Evolutionary conservation across 92 coral and sea anemone genomes (phyloP).

Genomic region (Siderastrea radians): DNA sequence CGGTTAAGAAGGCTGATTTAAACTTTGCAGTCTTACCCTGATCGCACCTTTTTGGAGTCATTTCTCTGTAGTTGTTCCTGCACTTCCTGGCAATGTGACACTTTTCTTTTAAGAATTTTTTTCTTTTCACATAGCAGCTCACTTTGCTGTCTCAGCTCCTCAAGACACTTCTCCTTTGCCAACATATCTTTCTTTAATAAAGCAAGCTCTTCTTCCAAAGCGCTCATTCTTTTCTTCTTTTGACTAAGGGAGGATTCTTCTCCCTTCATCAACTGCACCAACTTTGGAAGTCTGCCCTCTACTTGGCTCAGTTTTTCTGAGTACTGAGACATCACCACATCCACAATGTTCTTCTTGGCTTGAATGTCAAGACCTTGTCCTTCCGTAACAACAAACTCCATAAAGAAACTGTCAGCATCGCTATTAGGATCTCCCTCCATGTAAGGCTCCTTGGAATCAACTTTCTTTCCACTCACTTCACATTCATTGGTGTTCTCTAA

Average conservation of each 20-base stretch:
- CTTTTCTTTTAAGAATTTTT: slow-evolving; percentile 11
- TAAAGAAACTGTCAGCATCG: slow-evolving; percentile 30
- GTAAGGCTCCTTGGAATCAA: background rate
- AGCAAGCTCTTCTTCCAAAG: slow-evolving; percentile 16
- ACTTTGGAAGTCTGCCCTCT: slow-evolving; percentile 7
- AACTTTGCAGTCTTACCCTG: background rate
- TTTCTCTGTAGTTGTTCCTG: background rate
- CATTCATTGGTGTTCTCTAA: no score
- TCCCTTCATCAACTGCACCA: slow-evolving; percentile 14
- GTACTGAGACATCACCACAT: slow-evolving; percentile 7
- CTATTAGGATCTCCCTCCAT: background rate
- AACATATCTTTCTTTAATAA: slow-evolving; percentile 7
- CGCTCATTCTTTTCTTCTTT: background rate
- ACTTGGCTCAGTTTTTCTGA: background rate
- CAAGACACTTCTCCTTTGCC: slow-evolving; percentile 12
- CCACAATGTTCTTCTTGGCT: slow-evolving; percentile 22
- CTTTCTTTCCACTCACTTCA: background rate
- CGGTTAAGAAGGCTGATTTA: no score
- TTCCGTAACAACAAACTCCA: slow-evolving; percentile 16
- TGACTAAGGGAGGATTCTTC: background rate
- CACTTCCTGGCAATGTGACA: slow-evolving; percentile 1
- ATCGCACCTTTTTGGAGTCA: slow-evolving; percentile 4
- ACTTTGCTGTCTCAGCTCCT: background rate
- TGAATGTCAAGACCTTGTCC: slow-evolving; percentile 2
- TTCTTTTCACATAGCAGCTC: background rate